Evolutionary conservation across 2,113 vertebrate species (phyloP).

Genomic region (Lethenteron reissneri): DNA sequence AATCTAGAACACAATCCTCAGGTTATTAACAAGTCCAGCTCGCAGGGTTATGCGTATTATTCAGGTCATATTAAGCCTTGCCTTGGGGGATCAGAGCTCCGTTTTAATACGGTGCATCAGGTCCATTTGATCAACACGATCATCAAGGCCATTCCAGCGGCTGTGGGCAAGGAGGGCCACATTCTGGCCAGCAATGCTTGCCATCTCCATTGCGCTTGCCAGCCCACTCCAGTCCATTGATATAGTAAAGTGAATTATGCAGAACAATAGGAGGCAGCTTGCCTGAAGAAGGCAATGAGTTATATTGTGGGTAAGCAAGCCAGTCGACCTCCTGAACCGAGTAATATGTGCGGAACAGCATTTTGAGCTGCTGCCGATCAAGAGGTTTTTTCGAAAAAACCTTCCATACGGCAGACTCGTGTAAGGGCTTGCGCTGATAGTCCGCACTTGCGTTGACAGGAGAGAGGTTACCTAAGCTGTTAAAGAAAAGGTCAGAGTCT

Average conservation of each 20-base stretch:
- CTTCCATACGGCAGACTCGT: constrained; percentile 72
- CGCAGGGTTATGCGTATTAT: not conserved
- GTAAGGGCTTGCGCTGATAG: constrained; percentile 72
- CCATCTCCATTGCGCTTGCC: constrained; percentile 83
- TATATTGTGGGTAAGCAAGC: constrained; percentile 48
- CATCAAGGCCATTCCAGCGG: constrained; percentile 62
- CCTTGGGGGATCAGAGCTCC: constrained; percentile 36
- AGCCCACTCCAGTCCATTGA: constrained; percentile 74
- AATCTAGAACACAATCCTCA: too few species aligned
- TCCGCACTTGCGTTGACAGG: constrained; percentile 56
- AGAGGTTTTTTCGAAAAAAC: constrained; percentile 54
- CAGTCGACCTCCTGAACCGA: constrained; percentile 73
- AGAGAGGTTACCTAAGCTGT: constrained; percentile 53
- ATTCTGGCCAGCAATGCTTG: constrained; percentile 70
- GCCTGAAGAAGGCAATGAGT: constrained; percentile 19
- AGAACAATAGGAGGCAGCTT: constrained; percentile 46
- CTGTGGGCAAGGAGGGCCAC: constrained; percentile 78
- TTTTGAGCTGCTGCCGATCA: constrained; percentile 58
- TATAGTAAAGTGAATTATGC: constrained; percentile 69
- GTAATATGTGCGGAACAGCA: constrained; percentile 85
- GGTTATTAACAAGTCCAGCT: not conserved
- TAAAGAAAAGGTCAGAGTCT: constrained; percentile 46
- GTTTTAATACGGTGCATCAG: constrained; percentile 92
- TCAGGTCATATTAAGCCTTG: not conserved
- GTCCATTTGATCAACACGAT: constrained; percentile 86